Base-by-base conservation (phyloP, 2,888 invertebrate genomes). In the Drosophila limbata region DNA sequence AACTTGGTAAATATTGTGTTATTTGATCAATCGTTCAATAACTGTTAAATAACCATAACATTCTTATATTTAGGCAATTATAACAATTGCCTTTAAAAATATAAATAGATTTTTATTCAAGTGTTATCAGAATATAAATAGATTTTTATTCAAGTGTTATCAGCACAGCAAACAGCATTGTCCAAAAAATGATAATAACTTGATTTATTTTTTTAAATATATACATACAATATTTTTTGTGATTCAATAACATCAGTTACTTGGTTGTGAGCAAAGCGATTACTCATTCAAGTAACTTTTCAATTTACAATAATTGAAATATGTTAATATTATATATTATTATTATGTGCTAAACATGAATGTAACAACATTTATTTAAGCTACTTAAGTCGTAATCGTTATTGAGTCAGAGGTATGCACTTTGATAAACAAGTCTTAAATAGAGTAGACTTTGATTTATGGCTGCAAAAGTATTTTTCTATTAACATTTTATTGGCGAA, bases 271-370 rank as follows among this genome's bases (percentile, higher is more conserved):
- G 13, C 17, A 33, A 28, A 39, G 37, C 2, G 39, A 19, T 47
- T 64, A 51, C 65, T 56, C 55, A 50, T 64, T 45, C 2, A 25
- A 39, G n/a, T 15, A 45, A 17, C 5, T 28, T 28, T 47, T 66
- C 51, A 51, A 64, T 56, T 66, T 35, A 9, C 19, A 19, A 6
- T 28, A 35, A 66, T 65, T 68, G 44, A 56, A 51, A 51, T 40
- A 4, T 35, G 28, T 28, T 25, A 25, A 15, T 37, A 11, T 31
- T 33, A 35, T 19, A 13, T n/a, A 25, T 25, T 25, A 25, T 25
- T 25, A 25, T 25, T 25, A 25, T 31, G 39, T 40, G 40, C 8
- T 11, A 39, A 15, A 8, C 52, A 39, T 15, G n/a, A 53, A 8
- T 40, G 13, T 9, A 19, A 28, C 13, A 17, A 42, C 28, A 40